Conservation (phyloP, 2,113 vertebrate species). For the Amphilophus citrinellus region DNA sequence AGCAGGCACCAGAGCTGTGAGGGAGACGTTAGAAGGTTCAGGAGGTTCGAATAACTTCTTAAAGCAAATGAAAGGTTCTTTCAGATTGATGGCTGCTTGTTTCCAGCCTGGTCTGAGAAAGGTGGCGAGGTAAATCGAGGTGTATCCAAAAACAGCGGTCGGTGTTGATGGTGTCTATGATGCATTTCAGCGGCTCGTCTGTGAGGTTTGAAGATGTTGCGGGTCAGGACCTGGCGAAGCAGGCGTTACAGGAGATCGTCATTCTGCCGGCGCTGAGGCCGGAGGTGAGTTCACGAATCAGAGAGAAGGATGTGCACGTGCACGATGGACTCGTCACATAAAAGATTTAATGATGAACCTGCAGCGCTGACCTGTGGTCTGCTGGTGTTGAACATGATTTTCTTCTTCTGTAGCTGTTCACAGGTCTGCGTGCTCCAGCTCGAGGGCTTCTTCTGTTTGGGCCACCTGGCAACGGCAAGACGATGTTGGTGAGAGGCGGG, state of each 20-base stretch:
- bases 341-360: too few species aligned
- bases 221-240: constrained; percentile 91
- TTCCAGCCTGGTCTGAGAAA: not conserved
- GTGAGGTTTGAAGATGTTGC: constrained; percentile 90
- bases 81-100: not conserved
- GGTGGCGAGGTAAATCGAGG: too few species aligned
- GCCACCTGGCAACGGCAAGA: constrained; percentile 28
- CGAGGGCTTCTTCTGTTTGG: constrained; percentile 36
- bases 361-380: not conserved
- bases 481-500: constrained; percentile 13
- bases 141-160: too few species aligned
- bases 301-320: too few species aligned
- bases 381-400: too few species aligned
- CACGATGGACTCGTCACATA: too few species aligned
- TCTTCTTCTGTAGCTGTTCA: constrained; percentile 28
- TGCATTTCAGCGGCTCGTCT: constrained; percentile 55
- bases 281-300: constrained; percentile 78
- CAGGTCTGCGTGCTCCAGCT: constrained; percentile 16
- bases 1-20: too few species aligned
- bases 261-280: constrained; percentile 92
- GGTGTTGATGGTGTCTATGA: not conserved
- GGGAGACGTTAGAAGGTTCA: too few species aligned
- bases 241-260: constrained; percentile 94
- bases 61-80: too few species aligned
- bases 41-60: too few species aligned